Percentiles rank a stretch among this genome's conserved stretches.
Evolutionary conservation across 2,113 vertebrate species (phyloP).

Genomic region (Lasiurus borealis): DNA sequence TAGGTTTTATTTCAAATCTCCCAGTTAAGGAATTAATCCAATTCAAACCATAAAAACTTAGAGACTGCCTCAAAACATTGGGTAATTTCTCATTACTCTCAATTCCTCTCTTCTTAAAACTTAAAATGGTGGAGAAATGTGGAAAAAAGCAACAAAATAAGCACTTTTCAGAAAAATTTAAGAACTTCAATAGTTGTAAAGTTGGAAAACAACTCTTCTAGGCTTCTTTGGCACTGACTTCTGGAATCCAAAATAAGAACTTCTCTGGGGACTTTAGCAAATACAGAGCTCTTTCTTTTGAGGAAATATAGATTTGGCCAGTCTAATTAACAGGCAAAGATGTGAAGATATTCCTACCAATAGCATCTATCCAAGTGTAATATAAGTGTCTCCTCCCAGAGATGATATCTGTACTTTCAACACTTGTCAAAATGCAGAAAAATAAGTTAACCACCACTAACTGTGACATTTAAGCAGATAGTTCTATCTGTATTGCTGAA

Average conservation of each 20-base stretch:
- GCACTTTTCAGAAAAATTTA: not conserved
- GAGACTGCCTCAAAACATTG: not conserved
- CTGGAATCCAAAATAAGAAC: not conserved
- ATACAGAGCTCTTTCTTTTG: not conserved
- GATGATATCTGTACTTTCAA: not conserved
- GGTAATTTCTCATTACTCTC: not conserved
- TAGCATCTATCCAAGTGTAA: not conserved
- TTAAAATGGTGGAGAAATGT: not conserved
- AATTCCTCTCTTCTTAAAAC: not conserved
- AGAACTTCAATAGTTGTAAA: not conserved
- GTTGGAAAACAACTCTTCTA: not conserved
- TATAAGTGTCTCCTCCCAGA: not conserved
- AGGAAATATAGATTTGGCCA: not conserved
- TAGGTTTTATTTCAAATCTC: not conserved
- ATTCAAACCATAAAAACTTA: not conserved
- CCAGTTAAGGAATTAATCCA: not conserved
- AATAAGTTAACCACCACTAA: not conserved
- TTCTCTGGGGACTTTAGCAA: not conserved
- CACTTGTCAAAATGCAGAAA: not conserved
- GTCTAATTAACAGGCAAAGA: conserved; percentile 1
- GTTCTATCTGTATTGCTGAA: not conserved
- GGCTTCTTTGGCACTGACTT: not conserved
- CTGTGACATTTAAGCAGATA: not conserved
- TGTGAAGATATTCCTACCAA: not conserved
- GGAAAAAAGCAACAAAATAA: not conserved